Percentiles rank a stretch among this genome's conserved stretches.
Conservation (phyloP, 2,113 vertebrate species). For the Castor canadensis region DNA sequence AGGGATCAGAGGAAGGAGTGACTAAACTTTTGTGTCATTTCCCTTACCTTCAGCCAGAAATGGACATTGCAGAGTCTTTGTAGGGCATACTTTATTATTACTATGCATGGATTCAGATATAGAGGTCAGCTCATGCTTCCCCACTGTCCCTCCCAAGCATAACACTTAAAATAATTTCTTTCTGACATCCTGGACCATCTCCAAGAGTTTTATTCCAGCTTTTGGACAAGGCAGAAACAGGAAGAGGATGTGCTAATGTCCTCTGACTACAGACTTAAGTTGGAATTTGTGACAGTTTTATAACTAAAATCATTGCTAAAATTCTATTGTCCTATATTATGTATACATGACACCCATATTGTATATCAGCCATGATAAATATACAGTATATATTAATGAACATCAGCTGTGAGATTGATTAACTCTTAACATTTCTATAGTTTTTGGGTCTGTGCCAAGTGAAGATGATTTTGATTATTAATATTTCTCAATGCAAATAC, state of each 20-base stretch:
- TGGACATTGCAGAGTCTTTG: not conserved
- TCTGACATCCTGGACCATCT: conserved; percentile 62
- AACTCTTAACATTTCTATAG: not conserved
- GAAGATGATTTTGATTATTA: conserved; percentile 6
- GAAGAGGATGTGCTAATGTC: conserved; percentile 75
- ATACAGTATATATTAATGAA: not conserved
- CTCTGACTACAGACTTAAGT: conserved; percentile 27
- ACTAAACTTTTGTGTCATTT: conserved; percentile 2
- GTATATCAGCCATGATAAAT: not conserved
- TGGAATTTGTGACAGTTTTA: conserved; percentile 46
- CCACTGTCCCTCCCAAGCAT: not conserved
- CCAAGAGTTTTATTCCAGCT: conserved; percentile 67
- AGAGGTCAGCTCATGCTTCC: conserved; percentile 32
- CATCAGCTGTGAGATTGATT: not conserved
- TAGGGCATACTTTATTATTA: not conserved
- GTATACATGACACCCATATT: not conserved
- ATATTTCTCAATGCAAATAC: conserved; percentile 13
- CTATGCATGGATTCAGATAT: not conserved
- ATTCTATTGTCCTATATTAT: not conserved
- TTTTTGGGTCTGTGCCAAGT: not conserved
- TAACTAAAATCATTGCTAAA: conserved; percentile 38
- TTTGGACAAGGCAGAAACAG: conserved; percentile 70
- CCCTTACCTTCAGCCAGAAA: conserved; percentile 42
- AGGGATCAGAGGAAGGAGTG: conserved; percentile 16
- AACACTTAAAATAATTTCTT: conserved; percentile 71